Evolutionary conservation across 2,888 invertebrate species (phyloP).

Genomic region (Lutraria lutraria): DNA sequence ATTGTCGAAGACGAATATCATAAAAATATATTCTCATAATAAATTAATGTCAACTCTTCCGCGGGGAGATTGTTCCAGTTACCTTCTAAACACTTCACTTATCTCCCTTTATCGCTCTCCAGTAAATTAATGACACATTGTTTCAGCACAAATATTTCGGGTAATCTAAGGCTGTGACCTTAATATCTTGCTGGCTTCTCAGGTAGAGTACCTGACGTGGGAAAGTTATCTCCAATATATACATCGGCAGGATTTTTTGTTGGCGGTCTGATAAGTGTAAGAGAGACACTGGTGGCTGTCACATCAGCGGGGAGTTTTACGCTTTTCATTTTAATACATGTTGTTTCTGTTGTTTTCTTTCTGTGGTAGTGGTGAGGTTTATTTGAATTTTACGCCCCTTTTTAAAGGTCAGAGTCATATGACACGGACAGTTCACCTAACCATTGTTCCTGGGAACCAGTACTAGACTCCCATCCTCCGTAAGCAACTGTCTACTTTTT

Average conservation of each 20-base stretch:
- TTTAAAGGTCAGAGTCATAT: too few relatives aligned
- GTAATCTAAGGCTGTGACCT: conserved; percentile 41
- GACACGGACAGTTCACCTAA: too few relatives aligned
- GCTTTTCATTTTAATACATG: not conserved
- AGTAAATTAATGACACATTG: conserved; percentile 56
- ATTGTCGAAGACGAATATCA: not conserved
- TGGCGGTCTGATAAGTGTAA: not conserved
- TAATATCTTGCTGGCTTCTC: conserved; percentile 35
- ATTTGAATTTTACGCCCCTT: too few relatives aligned
- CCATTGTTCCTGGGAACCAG: too few relatives aligned
- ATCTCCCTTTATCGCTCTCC: conserved; percentile 38
- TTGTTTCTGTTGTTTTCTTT: not conserved
- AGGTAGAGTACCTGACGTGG: conserved; percentile 46
- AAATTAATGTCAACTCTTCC: conserved; percentile 35
- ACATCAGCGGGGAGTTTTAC: not conserved
- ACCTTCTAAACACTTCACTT: conserved; percentile 40
- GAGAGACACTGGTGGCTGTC: not conserved
- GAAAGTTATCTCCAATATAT: conserved; percentile 28
- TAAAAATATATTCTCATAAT: conserved; percentile 33
- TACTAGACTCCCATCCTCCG: too few relatives aligned
- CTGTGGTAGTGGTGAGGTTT: not conserved
- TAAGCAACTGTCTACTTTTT: too few relatives aligned
- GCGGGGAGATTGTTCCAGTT: conserved; percentile 31
- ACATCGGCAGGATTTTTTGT: not conserved
- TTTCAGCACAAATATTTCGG: conserved; percentile 50